Conservation (phyloP, 2,888 invertebrate species). For the Oegoconia quadripuncta region DNA sequence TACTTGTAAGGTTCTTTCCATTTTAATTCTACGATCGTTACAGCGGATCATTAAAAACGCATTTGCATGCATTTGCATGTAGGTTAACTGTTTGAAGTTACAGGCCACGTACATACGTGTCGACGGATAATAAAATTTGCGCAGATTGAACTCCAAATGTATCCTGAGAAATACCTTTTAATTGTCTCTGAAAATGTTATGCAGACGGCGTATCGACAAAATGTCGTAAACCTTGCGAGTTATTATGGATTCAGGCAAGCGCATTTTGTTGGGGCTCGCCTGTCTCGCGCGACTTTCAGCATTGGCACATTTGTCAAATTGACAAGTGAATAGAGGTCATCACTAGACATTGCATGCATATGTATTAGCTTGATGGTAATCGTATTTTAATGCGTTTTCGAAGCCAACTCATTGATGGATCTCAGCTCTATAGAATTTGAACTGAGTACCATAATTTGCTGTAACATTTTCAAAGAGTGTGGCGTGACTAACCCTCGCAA, state of each 20-base stretch:
- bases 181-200: conserved; percentile 18
- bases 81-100: neutral
- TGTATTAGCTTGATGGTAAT: conserved; percentile 14
- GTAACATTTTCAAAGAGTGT: too few species aligned
- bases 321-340: conserved; percentile 32
- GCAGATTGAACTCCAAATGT: neutral
- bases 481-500: too few species aligned
- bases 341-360: conserved; percentile 17
- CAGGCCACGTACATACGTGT: neutral
- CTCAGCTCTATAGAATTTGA: too few species aligned
- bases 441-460: too few species aligned
- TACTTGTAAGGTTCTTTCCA: conserved; percentile 7
- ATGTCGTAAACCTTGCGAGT: conserved; percentile 18
- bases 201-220: conserved; percentile 32
- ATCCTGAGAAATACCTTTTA: neutral
- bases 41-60: neutral
- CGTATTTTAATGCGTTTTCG: neutral
- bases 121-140: conserved; percentile 1
- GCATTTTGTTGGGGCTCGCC: conserved; percentile 11
- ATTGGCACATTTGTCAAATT: conserved; percentile 37
- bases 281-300: conserved; percentile 24
- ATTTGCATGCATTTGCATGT: conserved; percentile 1
- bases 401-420: too few species aligned
- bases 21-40: neutral
- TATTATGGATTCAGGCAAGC: conserved; percentile 35